Evolutionary conservation across 2,797 vertebrate species (phyloP).

Genomic region (Streptopelia turtur): DNA sequence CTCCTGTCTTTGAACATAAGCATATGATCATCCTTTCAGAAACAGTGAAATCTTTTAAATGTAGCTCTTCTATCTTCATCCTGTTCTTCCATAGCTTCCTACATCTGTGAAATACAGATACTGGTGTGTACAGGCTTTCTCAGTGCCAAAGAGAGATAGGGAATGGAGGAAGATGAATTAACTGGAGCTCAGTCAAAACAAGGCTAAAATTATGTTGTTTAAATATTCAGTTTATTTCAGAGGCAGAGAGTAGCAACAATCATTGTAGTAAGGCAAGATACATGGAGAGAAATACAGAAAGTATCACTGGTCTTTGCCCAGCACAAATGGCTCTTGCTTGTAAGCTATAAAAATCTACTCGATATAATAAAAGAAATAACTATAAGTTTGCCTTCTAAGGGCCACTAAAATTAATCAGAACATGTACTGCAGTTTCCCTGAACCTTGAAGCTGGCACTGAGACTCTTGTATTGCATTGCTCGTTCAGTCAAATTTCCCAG

Average conservation of each 20-base stretch:
- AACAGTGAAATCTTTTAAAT: background rate
- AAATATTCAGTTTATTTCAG: conserved; percentile 28
- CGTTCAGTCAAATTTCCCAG: background rate
- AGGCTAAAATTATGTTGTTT: background rate
- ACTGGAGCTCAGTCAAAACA: background rate
- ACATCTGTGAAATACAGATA: background rate
- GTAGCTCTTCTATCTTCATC: background rate
- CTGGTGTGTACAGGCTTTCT: background rate
- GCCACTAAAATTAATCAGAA: background rate
- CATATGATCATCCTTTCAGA: background rate
- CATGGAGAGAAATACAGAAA: background rate
- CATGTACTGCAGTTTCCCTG: background rate
- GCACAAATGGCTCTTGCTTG: background rate
- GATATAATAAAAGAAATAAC: background rate
- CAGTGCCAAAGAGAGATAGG: background rate
- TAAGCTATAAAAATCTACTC: background rate
- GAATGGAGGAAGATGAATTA: conserved; percentile 30
- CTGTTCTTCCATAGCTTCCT: background rate
- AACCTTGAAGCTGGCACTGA: background rate
- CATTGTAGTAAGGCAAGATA: background rate
- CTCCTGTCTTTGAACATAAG: background rate
- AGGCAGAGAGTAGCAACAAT: background rate
- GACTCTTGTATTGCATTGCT: background rate
- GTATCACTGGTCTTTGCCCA: background rate
- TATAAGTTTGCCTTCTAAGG: background rate